These are phyloP conservation scores for Cyphomyrus plagiostoma DNA, from an alignment of 2,113 vertebrate genomes.

Conservation along the genomic window DNA sequence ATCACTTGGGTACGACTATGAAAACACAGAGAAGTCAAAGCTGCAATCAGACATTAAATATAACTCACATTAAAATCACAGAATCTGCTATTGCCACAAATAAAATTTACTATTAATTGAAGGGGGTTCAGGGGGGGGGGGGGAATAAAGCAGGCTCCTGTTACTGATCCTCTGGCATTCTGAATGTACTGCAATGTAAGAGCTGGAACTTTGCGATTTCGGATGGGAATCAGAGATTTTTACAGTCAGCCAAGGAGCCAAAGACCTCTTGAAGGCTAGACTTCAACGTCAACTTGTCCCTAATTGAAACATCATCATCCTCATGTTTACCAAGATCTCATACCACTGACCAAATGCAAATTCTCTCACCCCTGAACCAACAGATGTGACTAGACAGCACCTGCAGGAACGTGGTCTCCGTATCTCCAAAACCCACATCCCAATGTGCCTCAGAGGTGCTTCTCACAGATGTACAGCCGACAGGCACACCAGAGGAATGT, in stretches of 20 bases:
- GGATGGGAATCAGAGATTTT: not conserved
- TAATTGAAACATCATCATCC: not conserved
- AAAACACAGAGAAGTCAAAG: not conserved
- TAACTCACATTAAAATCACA: not conserved
- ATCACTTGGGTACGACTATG: not conserved
- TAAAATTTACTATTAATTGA: not conserved
- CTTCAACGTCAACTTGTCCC: not conserved
- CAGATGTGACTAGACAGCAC: not conserved
- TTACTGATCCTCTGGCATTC: not conserved
- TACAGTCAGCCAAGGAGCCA: not conserved
- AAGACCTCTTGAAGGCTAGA: not conserved
- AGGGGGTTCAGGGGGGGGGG: not conserved
- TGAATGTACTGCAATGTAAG: not conserved
- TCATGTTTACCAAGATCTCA: not conserved
- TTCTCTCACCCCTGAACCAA: not conserved
- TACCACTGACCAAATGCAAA: no score
- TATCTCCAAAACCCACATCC: not conserved
- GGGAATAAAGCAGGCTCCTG: not conserved
- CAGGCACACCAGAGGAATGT: not conserved
- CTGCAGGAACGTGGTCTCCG: not conserved
- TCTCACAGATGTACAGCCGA: not conserved
- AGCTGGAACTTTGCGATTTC: not conserved
- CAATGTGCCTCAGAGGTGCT: not conserved
- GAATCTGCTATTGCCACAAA: not conserved
- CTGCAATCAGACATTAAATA: not conserved